Conservation (phyloP, 2,888 invertebrate genomes). For the Rhamphomyia laevipes region DNA sequence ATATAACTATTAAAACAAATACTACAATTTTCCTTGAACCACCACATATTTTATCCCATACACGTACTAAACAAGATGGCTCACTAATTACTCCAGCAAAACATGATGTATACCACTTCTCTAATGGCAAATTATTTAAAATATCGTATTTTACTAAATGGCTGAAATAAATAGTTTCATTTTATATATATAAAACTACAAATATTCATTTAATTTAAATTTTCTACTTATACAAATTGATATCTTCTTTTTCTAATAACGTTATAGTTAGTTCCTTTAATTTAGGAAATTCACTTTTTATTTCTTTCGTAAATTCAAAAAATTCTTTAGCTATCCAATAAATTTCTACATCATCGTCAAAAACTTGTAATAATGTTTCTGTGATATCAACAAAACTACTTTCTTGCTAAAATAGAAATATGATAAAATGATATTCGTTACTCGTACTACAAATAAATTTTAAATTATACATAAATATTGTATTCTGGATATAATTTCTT, state of each 20-base stretch:
- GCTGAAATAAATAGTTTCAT: slow-evolving; percentile 33
- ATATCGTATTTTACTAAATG: slow-evolving; percentile 55
- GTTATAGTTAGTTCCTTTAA: slow-evolving; percentile 53
- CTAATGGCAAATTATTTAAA: slow-evolving; percentile 53
- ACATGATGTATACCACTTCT: slow-evolving; percentile 70
- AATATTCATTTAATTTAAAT: too few species aligned
- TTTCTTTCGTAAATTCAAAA: slow-evolving; percentile 53
- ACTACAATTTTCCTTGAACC: slow-evolving; percentile 73
- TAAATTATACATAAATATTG: slow-evolving; percentile 39
- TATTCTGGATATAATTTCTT: slow-evolving; percentile 48
- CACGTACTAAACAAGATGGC: slow-evolving; percentile 56
- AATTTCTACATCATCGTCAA: slow-evolving; percentile 62
- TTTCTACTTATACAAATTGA: slow-evolving; percentile 49
- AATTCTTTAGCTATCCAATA: slow-evolving; percentile 76
- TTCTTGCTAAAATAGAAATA: slow-evolving; percentile 35
- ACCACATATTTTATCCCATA: slow-evolving; percentile 82
- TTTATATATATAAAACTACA: neutral
- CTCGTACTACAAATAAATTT: too few species aligned
- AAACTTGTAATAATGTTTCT: slow-evolving; percentile 55
- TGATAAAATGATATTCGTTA: slow-evolving; percentile 5
- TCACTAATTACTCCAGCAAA: slow-evolving; percentile 73
- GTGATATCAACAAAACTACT: slow-evolving; percentile 53
- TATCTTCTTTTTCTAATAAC: slow-evolving; percentile 68
- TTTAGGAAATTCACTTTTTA: slow-evolving; percentile 51
- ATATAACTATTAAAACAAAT: slow-evolving; percentile 61